Percentiles rank a stretch among this genome's conserved stretches.
These are phyloP conservation scores for Eutolmus rufibarbis DNA, from an alignment of 2,888 invertebrate species.

Conservation along the genomic window DNA sequence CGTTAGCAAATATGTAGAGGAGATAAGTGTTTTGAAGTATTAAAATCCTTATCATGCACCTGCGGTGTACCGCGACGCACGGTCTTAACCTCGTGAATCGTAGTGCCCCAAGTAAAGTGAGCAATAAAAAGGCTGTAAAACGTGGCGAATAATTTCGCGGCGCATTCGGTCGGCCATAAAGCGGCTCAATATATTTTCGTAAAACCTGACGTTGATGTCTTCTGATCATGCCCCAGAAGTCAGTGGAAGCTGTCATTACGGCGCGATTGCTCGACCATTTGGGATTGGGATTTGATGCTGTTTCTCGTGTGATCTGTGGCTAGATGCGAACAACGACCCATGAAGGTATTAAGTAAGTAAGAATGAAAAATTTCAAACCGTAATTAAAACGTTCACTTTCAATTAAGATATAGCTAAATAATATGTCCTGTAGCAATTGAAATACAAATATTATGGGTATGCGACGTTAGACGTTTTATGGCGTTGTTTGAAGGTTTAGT, in stretches of 20 bases:
- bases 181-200: slow-evolving; percentile 30
- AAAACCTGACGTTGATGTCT: slow-evolving; percentile 29
- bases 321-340: slow-evolving; percentile 5
- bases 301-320: neutral
- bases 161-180: slow-evolving; percentile 14
- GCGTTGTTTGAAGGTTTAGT: neutral
- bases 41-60: slow-evolving; percentile 21
- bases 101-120: neutral
- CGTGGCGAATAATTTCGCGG: slow-evolving; percentile 10
- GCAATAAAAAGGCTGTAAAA: slow-evolving; percentile 20
- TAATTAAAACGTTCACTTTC: neutral
- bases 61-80: neutral
- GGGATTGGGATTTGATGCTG: neutral
- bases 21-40: slow-evolving; percentile 16
- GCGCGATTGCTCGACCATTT: neutral
- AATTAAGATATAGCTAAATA: neutral
- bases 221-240: slow-evolving; percentile 11
- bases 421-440: neutral
- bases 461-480: neutral
- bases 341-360: neutral
- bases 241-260: slow-evolving; percentile 20
- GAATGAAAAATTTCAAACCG: neutral
- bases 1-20: neutral
- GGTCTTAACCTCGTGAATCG: slow-evolving; percentile 18
- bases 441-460: neutral